Conservation (phyloP, 2,797 vertebrate genomes). For the Chrysocyon brachyurus region DNA sequence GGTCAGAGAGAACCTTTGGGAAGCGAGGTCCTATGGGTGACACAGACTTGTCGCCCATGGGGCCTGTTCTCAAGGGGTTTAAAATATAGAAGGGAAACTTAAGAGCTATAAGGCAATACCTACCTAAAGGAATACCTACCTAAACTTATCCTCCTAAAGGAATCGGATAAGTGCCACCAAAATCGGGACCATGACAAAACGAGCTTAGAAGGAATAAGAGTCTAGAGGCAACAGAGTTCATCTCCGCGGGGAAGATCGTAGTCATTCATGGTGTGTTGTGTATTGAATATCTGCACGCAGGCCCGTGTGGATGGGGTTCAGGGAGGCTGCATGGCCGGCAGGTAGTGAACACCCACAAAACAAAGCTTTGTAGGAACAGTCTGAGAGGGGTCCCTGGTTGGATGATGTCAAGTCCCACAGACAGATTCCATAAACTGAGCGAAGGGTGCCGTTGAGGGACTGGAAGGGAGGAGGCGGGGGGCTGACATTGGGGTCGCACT, state of each 20-base stretch:
- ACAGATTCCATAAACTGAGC: not conserved
- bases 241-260: not conserved
- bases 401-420: not conserved
- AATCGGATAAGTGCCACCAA: not conserved
- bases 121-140: not conserved
- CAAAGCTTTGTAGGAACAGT: not conserved
- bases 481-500: not conserved
- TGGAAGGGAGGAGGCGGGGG: not conserved
- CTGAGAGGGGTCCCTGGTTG: not conserved
- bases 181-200: not conserved
- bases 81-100: not conserved
- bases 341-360: not conserved
- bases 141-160: too few relatives aligned
- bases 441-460: accelerated
- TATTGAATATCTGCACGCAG: not conserved
- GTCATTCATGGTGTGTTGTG: accelerated
- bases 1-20: not conserved
- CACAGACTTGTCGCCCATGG: not conserved
- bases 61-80: not conserved
- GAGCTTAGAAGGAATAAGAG: too few relatives aligned
- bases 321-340: not conserved
- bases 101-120: not conserved
- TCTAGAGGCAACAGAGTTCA: not conserved
- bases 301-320: accelerated
- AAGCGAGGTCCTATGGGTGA: not conserved